phyloP scores from a whole-genome alignment of 2,113 vertebrate genomes.

The Reinhardtius hippoglossoides region DNA sequence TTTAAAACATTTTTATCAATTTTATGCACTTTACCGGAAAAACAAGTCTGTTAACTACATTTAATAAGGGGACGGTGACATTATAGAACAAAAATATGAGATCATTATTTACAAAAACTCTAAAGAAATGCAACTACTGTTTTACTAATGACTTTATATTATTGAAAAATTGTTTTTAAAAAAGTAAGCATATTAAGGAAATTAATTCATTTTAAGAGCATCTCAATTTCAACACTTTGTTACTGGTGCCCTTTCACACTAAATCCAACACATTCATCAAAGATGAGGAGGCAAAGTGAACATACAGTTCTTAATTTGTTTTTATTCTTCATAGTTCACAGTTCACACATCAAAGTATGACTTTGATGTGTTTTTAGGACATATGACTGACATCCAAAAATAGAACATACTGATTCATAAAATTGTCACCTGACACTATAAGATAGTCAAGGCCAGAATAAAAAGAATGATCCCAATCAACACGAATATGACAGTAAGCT shows the following conservation, averaged over 20 bases:
- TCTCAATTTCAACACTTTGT: neutral
- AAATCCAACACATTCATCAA: neutral
- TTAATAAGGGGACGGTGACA: too few species aligned
- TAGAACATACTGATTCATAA: constrained; percentile 19
- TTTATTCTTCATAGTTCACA: constrained; percentile 18
- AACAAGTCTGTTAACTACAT: too few species aligned
- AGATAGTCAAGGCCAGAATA: neutral
- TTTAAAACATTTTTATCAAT: too few species aligned
- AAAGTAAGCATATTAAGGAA: too few species aligned
- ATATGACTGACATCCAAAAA: constrained; percentile 1
- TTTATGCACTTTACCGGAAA: too few species aligned
- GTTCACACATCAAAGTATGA: too few species aligned
- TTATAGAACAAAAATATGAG: too few species aligned
- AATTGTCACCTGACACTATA: constrained; percentile 16
- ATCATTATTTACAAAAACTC: too few species aligned
- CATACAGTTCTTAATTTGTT: neutral
- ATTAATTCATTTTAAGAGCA: too few species aligned
- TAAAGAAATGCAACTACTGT: too few species aligned
- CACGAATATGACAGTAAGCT: constrained; percentile 1
- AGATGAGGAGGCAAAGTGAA: neutral
- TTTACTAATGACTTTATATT: too few species aligned
- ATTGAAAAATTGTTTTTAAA: too few species aligned
- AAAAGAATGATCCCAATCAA: constrained; percentile 18
- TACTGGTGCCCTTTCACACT: neutral
- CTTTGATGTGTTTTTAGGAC: neutral